Evolutionary conservation across 1,140 invertebrate genomes (phyloP).

Genomic region (Diabrotica virgifera): DNA sequence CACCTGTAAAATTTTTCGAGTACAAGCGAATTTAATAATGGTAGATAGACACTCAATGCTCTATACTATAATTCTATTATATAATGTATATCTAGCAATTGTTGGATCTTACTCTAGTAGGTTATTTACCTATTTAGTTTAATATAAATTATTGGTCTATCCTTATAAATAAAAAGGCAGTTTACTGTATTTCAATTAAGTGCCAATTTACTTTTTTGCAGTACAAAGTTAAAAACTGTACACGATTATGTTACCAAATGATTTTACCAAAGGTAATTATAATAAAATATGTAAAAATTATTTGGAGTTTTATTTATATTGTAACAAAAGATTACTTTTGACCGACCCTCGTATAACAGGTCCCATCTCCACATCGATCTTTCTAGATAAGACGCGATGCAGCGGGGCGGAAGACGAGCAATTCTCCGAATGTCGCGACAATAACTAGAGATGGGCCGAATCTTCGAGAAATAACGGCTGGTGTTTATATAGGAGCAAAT

Average conservation of each 20-base stretch:
- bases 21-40: background rate
- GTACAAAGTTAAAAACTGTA: conserved; percentile 37
- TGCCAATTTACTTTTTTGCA: conserved; percentile 40
- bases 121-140: conserved; percentile 6
- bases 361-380: too few species aligned
- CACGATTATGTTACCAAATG: conserved; percentile 41
- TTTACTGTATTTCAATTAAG: conserved; percentile 11
- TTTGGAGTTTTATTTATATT: too few species aligned
- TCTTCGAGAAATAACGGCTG: too few species aligned
- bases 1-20: background rate
- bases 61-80: background rate
- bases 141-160: background rate
- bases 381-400: too few species aligned
- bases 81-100: background rate
- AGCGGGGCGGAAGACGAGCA: too few species aligned
- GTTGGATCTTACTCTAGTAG: background rate
- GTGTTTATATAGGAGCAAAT: too few species aligned
- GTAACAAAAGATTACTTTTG: too few species aligned
- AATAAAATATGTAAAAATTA: conserved; percentile 26
- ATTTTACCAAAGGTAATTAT: conserved; percentile 40
- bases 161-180: background rate
- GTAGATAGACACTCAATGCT: background rate
- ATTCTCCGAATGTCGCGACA: too few species aligned
- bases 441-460: too few species aligned
- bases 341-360: too few species aligned